Evolutionary conservation across 2,797 vertebrate genomes (phyloP).

Genomic region (Apogon hyalosoma): DNA sequence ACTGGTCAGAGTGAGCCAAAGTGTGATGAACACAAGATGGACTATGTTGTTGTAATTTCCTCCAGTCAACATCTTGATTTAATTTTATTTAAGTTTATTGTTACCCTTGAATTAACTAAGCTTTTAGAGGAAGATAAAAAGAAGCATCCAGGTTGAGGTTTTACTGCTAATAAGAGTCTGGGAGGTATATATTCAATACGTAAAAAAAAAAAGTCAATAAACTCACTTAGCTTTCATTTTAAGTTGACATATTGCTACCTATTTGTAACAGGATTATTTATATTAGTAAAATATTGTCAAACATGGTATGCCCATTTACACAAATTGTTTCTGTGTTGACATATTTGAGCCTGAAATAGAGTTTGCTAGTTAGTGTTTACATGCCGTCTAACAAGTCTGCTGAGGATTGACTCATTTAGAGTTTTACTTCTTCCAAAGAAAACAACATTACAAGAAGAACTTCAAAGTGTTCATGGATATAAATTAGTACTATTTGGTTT

Average conservation of each 20-base stretch:
- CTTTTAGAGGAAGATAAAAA: too few species aligned
- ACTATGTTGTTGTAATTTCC: too few species aligned
- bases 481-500: conserved; percentile 27
- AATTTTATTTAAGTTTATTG: too few species aligned
- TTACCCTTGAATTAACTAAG: too few species aligned
- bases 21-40: background rate
- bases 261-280: background rate
- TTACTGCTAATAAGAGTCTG: background rate
- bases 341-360: conserved; percentile 21
- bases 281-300: background rate
- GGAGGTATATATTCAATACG: background rate
- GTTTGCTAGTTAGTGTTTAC: conserved; percentile 17
- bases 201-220: too few species aligned
- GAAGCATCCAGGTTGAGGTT: background rate
- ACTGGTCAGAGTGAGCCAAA: conserved; percentile 37
- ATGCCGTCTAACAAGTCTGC: conserved; percentile 25
- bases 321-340: conserved; percentile 10
- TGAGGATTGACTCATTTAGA: conserved; percentile 32
- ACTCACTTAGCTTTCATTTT: background rate
- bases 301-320: background rate
- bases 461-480: conserved; percentile 31
- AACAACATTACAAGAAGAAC: conserved; percentile 30
- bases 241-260: background rate
- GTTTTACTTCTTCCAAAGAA: conserved; percentile 29
- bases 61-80: too few species aligned